These are phyloP conservation scores for Furcifer pardalis DNA, from an alignment of 2,797 vertebrate species.

Conservation along the genomic window DNA sequence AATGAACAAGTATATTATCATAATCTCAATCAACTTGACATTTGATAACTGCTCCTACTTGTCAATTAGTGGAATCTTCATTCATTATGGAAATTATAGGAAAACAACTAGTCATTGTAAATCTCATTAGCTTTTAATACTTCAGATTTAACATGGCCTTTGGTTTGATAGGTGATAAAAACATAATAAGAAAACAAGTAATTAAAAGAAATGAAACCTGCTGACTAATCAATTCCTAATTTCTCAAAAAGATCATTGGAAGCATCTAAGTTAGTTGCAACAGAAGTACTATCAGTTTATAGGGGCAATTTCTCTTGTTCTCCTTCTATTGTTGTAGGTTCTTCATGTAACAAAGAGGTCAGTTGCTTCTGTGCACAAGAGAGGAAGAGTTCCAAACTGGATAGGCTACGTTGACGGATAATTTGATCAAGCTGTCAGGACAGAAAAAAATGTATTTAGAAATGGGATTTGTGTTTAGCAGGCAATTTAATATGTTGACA, in stretches of 20 bases:
- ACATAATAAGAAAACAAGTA: conserved; percentile 5
- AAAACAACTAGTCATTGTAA: neutral
- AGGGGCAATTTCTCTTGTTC: conserved; percentile 38
- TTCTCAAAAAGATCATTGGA: conserved; percentile 40
- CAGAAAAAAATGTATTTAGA: neutral
- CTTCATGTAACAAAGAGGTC: conserved; percentile 73
- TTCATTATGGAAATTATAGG: neutral
- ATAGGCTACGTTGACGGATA: conserved; percentile 76
- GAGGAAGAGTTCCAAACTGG: conserved; percentile 82
- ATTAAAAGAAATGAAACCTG: conserved; percentile 25
- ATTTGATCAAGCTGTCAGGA: conserved; percentile 76
- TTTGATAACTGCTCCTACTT: neutral
- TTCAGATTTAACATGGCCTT: neutral
- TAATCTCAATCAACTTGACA: neutral
- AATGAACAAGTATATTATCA: neutral
- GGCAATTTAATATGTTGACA: neutral
- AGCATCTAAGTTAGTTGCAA: conserved; percentile 39
- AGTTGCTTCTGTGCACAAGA: conserved; percentile 84
- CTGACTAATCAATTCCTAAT: conserved; percentile 8
- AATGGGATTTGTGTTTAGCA: conserved; percentile 22
- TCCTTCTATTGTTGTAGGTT: conserved; percentile 58
- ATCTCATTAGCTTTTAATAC: neutral
- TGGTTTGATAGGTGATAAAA: neutral
- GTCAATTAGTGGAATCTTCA: neutral
- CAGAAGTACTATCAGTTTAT: conserved; percentile 13